A percentile compares a stretch with the other conserved stretches of the same genome.
Evolutionary conservation across 1,140 invertebrate genomes (phyloP).

Genomic region (Archegozetes longisetosus): DNA sequence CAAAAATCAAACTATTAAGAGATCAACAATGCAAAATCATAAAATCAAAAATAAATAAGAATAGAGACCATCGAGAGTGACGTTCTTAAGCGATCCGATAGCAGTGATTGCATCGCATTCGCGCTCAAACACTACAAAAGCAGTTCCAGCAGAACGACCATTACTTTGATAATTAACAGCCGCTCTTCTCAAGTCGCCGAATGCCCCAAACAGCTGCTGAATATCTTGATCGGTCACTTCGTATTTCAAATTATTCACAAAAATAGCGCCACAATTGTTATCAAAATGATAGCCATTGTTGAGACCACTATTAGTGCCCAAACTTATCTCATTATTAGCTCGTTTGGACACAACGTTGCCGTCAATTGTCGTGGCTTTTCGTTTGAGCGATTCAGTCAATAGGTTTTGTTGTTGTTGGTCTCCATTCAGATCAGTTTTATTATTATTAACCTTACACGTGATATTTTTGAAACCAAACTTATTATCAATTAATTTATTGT

Average conservation of each 20-base stretch:
- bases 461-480: neutral
- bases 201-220: constrained; percentile 87
- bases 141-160: constrained; percentile 83
- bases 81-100: constrained; percentile 93
- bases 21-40: neutral
- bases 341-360: neutral
- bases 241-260: constrained; percentile 85
- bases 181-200: constrained; percentile 79
- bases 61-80: constrained; percentile 70
- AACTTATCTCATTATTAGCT: neutral
- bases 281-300: constrained; percentile 32
- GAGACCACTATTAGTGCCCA: neutral
- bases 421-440: constrained; percentile 19
- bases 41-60: neutral
- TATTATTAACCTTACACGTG: neutral
- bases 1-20: too few relatives aligned
- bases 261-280: neutral
- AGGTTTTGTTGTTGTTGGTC: neutral
- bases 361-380: neutral
- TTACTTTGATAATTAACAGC: constrained; percentile 93
- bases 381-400: too few relatives aligned
- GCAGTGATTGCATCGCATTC: constrained; percentile 81
- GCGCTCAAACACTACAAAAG: constrained; percentile 88
- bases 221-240: constrained; percentile 49
- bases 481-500: constrained; percentile 28